Percentiles rank a stretch among this genome's conserved stretches.
Conservation (phyloP, 2,797 vertebrate species). For the Sternarchorhynchus goeldii region DNA sequence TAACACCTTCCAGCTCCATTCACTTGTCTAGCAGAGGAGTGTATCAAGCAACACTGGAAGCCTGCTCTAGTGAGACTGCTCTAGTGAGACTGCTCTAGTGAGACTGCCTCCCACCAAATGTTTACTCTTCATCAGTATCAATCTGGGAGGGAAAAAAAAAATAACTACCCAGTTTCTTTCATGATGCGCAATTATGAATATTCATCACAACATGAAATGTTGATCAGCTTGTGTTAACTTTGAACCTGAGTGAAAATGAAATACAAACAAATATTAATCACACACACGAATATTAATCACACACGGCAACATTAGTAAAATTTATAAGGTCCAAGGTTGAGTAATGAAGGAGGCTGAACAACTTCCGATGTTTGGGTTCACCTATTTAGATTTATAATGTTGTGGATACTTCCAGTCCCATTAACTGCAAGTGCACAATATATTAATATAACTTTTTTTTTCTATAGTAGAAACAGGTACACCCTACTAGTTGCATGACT, state of each 20-base stretch:
- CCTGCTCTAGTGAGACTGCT: slow-evolving; percentile 9
- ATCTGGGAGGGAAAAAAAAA: slow-evolving; percentile 30
- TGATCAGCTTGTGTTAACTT: slow-evolving; percentile 72
- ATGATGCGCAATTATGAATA: slow-evolving; percentile 71
- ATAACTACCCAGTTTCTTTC: slow-evolving; percentile 63
- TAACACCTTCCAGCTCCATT: neutral
- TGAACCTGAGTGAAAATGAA: slow-evolving; percentile 71
- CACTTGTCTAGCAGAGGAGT: neutral
- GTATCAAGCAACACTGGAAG: slow-evolving; percentile 15
- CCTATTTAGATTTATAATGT: slow-evolving; percentile 66
- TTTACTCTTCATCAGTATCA: slow-evolving; percentile 45
- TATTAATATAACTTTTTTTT: slow-evolving; percentile 37
- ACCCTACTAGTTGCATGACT: slow-evolving; percentile 38
- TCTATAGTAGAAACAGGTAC: slow-evolving; percentile 40
- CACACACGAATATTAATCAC: slow-evolving; percentile 44
- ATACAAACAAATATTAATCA: slow-evolving; percentile 76
- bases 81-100: slow-evolving; percentile 5
- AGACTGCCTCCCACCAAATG: slow-evolving; percentile 6
- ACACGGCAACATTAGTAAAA: slow-evolving; percentile 59
- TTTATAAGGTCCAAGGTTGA: slow-evolving; percentile 64
- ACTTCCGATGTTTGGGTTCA: slow-evolving; percentile 59
- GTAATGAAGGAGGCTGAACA: slow-evolving; percentile 55
- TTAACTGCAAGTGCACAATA: slow-evolving; percentile 48
- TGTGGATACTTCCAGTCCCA: slow-evolving; percentile 50
- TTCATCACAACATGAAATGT: slow-evolving; percentile 77